A percentile compares a stretch with the other conserved stretches of the same genome.
Conservation (phyloP, 2,113 vertebrate genomes). For the Chionis minor region DNA sequence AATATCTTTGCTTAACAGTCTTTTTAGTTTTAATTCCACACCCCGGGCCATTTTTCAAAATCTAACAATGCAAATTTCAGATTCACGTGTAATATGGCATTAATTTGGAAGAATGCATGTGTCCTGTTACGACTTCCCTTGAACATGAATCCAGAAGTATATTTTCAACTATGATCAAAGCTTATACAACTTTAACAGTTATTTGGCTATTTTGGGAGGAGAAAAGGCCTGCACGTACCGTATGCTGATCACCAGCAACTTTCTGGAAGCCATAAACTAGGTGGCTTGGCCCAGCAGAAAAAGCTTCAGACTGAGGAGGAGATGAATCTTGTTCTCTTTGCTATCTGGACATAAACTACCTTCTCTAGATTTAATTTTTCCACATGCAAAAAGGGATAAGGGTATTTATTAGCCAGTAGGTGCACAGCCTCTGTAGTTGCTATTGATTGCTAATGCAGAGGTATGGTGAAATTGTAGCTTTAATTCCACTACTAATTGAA, state of each 20-base stretch:
- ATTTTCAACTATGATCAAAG: neutral
- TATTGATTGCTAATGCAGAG: neutral
- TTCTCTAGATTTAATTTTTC: neutral
- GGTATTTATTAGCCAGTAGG: neutral
- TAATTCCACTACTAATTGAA: neutral
- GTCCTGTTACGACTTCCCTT: neutral
- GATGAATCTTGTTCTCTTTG: neutral
- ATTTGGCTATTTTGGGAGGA: neutral
- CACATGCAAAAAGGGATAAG: neutral
- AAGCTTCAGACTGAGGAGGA: neutral
- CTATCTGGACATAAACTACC: neutral
- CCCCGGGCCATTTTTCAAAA: neutral
- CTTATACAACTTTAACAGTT: neutral
- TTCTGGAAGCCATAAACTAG: neutral
- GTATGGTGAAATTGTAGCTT: neutral
- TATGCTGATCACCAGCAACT: neutral
- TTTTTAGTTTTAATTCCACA: neutral
- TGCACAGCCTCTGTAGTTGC: neutral
- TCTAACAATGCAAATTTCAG: neutral
- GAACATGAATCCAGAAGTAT: neutral
- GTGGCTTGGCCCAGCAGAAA: neutral
- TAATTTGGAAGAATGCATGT: neutral
- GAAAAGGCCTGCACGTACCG: neutral
- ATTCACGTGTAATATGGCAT: neutral
- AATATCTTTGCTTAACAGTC: neutral